These are phyloP conservation scores for Enteromius argenteus DNA, from an alignment of 2,797 vertebrate genomes.

Conservation along the genomic window DNA sequence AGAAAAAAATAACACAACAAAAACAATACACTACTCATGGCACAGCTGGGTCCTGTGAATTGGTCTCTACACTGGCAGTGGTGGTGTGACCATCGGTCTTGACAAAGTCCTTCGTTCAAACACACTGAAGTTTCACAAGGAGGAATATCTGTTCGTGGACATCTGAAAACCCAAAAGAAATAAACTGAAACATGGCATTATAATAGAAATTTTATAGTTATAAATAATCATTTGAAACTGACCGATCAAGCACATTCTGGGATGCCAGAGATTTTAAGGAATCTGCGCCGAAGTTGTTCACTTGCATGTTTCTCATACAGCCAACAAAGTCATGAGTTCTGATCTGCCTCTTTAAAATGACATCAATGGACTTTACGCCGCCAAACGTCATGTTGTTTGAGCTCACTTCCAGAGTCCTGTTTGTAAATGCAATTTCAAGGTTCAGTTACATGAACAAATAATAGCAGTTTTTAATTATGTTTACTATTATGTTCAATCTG, in stretches of 20 bases:
- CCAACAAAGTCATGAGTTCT: constrained; percentile 81
- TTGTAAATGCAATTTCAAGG: constrained; percentile 29
- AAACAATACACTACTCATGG: constrained; percentile 66
- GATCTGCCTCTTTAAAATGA: constrained; percentile 71
- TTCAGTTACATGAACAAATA: background rate
- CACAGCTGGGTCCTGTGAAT: constrained; percentile 77
- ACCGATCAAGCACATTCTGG: constrained; percentile 76
- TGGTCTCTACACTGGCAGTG: constrained; percentile 74
- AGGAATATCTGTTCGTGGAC: constrained; percentile 67
- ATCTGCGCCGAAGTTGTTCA: constrained; percentile 75
- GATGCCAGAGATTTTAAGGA: constrained; percentile 69
- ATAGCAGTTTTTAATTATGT: background rate
- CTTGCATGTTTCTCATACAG: constrained; percentile 75
- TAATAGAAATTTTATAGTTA: background rate
- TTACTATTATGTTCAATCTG: background rate
- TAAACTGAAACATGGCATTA: background rate
- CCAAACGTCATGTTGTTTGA: constrained; percentile 77
- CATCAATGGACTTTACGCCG: constrained; percentile 73
- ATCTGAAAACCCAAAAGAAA: constrained; percentile 62
- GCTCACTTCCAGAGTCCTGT: constrained; percentile 78
- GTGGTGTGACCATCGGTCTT: constrained; percentile 78
- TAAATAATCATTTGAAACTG: constrained; percentile 36
- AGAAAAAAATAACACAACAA: background rate
- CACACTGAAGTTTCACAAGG: constrained; percentile 73
- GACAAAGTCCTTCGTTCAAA: constrained; percentile 75